A percentile compares a stretch with the other conserved stretches of the same genome.
Evolutionary conservation across 1,140 invertebrate species (phyloP).

Genomic region (Bilobella aurantiaca): DNA sequence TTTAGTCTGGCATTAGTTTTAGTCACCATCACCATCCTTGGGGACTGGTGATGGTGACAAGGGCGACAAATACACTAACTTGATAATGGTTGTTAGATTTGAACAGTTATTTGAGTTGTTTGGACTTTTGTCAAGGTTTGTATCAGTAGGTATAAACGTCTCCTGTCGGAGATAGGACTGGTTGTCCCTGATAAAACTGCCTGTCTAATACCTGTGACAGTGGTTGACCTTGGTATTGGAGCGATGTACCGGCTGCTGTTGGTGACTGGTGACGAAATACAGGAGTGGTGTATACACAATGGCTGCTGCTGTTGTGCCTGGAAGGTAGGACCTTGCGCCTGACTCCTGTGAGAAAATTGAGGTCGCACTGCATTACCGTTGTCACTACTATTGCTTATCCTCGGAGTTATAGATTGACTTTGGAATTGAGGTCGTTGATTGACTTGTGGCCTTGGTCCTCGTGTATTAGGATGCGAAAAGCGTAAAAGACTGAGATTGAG

Average conservation of each 20-base stretch:
- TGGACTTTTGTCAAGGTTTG: neutral
- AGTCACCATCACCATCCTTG: no score
- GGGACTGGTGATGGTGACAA: no score
- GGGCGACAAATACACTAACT: no score
- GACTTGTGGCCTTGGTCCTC: conserved; percentile 12
- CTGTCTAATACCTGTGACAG: no score
- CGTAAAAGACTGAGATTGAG: neutral
- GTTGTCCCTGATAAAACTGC: neutral
- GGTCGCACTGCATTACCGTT: conserved; percentile 9
- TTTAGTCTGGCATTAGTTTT: no score
- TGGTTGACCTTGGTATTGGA: neutral
- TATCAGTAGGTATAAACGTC: neutral
- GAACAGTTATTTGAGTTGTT: neutral
- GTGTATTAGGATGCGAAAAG: neutral
- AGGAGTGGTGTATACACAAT: neutral
- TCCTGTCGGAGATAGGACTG: neutral
- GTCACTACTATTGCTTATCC: conserved; percentile 16
- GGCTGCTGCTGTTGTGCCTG: neutral
- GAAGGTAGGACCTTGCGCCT: neutral
- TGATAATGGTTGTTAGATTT: no score
- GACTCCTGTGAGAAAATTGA: conserved; percentile 11
- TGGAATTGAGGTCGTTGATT: conserved; percentile 1
- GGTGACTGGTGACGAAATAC: neutral
- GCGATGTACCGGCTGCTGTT: neutral
- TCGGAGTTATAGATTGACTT: conserved; percentile 2